Base-by-base conservation (phyloP, 2,797 vertebrate genomes). In the Morus bassanus region DNA sequence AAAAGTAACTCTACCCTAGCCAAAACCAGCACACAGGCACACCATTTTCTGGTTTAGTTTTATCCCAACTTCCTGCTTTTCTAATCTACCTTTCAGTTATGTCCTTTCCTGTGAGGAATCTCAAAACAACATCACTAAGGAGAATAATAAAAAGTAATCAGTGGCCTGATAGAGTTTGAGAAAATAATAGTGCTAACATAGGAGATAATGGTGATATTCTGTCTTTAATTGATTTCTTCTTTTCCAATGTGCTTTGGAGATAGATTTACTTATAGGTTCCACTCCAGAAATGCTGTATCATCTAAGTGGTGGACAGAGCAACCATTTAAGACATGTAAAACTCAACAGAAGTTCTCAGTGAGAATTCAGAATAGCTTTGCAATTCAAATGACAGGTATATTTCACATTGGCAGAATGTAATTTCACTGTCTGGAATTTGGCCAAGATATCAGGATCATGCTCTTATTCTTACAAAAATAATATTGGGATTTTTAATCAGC, bases 401-500 rank as follows among this genome's bases (percentile, higher is more conserved):
- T 95, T 96, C 79, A 90, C 67, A 51, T 31, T 63, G 79, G 43
- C 59, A 88, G 67, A 96, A 94, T 60, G 39, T 54, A 85, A 95
- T 90, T 96, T 94, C 69, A 69, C 21, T 48, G 10, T 56, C 67
- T 91, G 85, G 88, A 95, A 74, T 85, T 33, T 82, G 85, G 46
- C 79, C 89, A 95, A 93, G 63, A 67, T 79, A 85, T 51, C 43
- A 87, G 73, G 69, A 69, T 95, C 80, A 74, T 85, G 54, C 17
- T 86, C 19, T 78, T 89, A 81, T 61, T 88, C 85, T 93, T 88
- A 59, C 28, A 33, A 79, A 84, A 76, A 85, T 19, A 73, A 35
- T 88, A 46, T 69, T 76, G 80, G 35, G 73, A 85, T 88, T 88
- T 94, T 95, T 95, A 91, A 86, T 86, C 45, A 93, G 88, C 65